These are phyloP conservation scores for Hecatera dysodea DNA, from an alignment of 2,888 invertebrate species.

Conservation along the genomic window DNA sequence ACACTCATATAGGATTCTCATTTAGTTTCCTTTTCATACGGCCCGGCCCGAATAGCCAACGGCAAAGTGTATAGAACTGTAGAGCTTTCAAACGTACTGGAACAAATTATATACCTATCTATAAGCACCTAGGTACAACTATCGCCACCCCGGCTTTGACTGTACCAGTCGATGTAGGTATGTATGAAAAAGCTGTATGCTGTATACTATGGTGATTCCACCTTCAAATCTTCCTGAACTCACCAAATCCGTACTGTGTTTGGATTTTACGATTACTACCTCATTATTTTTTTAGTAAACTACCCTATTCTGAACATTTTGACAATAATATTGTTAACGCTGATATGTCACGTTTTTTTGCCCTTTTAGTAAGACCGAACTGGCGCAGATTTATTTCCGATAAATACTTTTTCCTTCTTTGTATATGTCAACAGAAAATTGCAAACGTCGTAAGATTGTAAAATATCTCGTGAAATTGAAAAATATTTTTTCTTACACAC, in stretches of 20 bases:
- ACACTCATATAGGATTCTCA: constrained; percentile 18
- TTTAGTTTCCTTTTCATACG: constrained; percentile 13
- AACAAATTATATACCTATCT: background rate
- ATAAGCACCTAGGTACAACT: no score
- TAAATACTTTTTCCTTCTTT: background rate
- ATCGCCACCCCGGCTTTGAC: background rate
- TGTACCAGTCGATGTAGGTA: background rate
- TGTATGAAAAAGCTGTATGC: background rate
- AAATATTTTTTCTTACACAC: no score
- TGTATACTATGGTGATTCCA: no score
- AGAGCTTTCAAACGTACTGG: background rate
- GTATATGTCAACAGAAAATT: no score
- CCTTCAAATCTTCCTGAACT: background rate
- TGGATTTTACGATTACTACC: background rate
- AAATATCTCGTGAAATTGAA: no score
- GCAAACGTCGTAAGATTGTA: no score
- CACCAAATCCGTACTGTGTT: background rate
- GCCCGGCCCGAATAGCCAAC: constrained; percentile 3
- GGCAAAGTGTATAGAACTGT: background rate
- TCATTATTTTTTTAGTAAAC: background rate
- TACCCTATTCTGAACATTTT: no score
- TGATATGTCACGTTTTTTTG: background rate
- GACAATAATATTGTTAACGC: no score
- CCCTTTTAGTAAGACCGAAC: background rate
- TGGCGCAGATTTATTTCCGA: background rate